Conservation (phyloP, 2,888 invertebrate species). For the Melinaea menophilus region DNA sequence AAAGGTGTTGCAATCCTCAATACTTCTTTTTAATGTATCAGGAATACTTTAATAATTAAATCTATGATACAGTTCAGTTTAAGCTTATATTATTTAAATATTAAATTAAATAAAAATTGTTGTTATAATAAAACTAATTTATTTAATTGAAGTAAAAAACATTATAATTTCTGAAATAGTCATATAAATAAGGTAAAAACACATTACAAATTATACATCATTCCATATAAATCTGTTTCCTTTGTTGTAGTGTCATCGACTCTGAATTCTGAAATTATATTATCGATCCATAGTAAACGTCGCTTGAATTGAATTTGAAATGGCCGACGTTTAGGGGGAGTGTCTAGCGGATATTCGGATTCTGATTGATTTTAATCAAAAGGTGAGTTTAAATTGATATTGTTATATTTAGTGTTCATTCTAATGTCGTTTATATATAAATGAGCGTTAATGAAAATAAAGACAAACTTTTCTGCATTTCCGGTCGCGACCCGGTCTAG, state of each 20-base stretch:
- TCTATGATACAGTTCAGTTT: too few species aligned
- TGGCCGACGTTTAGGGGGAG: slow-evolving; percentile 77
- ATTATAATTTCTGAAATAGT: too few species aligned
- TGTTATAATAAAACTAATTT: too few species aligned
- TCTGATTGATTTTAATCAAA: slow-evolving; percentile 48
- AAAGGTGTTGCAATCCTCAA: too few species aligned
- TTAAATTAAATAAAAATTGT: too few species aligned
- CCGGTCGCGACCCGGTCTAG: slow-evolving; percentile 65
- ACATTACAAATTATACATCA: neutral
- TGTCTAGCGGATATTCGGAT: slow-evolving; percentile 65
- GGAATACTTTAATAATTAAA: too few species aligned
- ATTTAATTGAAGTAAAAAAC: too few species aligned
- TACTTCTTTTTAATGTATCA: too few species aligned
- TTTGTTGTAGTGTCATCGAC: slow-evolving; percentile 32
- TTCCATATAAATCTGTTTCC: slow-evolving; percentile 4
- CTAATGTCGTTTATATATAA: slow-evolving; percentile 16
- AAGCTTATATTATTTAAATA: too few species aligned
- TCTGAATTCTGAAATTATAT: slow-evolving; percentile 29
- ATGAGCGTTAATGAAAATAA: slow-evolving; percentile 13
- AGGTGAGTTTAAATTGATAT: slow-evolving; percentile 47
- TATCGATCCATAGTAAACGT: slow-evolving; percentile 64
- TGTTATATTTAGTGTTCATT: slow-evolving; percentile 19
- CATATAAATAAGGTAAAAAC: too few species aligned
- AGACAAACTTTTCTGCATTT: slow-evolving; percentile 45
- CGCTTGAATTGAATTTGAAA: slow-evolving; percentile 75